Evolutionary conservation across 2,888 invertebrate species (phyloP).

Genomic region (Periphyllus acericola): DNA sequence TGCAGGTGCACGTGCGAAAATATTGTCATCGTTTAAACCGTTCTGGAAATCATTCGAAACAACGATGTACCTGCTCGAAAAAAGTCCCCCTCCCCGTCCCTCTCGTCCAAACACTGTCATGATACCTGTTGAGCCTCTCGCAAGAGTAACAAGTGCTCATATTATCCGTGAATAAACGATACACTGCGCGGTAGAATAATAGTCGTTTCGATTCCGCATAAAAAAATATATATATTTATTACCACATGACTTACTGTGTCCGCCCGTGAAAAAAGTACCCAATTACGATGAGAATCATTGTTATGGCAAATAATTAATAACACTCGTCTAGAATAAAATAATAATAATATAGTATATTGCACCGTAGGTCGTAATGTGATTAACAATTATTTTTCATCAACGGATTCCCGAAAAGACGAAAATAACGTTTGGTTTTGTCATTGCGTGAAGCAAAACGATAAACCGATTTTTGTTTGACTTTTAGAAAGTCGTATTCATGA

Average conservation of each 20-base stretch:
- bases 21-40: not conserved
- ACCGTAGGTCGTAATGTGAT: not conserved
- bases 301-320: not conserved
- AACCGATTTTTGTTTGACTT: slow-evolving; percentile 7
- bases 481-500: not conserved
- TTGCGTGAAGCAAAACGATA: not conserved
- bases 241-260: not conserved
- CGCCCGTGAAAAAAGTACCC: no score
- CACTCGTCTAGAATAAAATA: not conserved
- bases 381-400: not conserved
- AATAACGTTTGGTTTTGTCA: not conserved
- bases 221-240: not conserved
- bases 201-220: not conserved
- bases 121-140: slow-evolving; percentile 1
- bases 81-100: no score
- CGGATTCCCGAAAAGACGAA: not conserved
- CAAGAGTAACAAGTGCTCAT: not conserved
- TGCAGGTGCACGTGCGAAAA: not conserved
- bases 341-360: not conserved
- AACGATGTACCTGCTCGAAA: no score
- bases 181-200: not conserved
- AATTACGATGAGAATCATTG: not conserved
- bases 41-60: not conserved
- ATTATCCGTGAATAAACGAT: no score
- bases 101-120: not conserved